Evolutionary conservation across 2,797 vertebrate species (phyloP).

Genomic region (Chiroxiphia lanceolata): DNA sequence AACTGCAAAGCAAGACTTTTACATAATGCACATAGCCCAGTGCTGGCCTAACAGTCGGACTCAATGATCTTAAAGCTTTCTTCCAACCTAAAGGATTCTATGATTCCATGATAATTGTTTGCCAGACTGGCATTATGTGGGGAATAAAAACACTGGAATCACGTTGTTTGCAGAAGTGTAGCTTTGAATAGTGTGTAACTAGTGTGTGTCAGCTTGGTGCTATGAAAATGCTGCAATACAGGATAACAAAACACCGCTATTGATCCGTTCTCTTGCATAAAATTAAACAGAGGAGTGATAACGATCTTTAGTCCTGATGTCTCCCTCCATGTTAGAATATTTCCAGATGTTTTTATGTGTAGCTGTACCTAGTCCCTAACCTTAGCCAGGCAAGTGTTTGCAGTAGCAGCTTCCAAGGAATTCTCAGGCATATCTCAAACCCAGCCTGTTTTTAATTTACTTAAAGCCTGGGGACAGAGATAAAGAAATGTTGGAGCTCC

Average conservation of each 20-base stretch:
- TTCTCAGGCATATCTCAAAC: not conserved
- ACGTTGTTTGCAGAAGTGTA: not conserved
- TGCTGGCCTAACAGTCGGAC: not conserved
- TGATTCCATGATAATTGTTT: not conserved
- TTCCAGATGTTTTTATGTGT: not conserved
- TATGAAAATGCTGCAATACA: not conserved
- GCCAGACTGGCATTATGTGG: not conserved
- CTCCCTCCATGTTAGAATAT: not conserved
- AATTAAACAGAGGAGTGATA: not conserved
- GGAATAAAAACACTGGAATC: not conserved
- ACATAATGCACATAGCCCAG: not conserved
- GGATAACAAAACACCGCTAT: not conserved
- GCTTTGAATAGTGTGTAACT: not conserved
- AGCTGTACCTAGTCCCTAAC: not conserved
- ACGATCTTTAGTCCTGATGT: not conserved
- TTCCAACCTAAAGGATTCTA: not conserved
- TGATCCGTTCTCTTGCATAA: not conserved
- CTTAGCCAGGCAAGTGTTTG: not conserved
- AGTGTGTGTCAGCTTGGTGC: not conserved
- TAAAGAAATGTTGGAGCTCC: not conserved
- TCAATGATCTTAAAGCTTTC: not conserved
- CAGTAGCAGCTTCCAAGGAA: not conserved
- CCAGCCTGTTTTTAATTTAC: not conserved
- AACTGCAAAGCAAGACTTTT: not conserved
- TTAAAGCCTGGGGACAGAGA: not conserved